These are phyloP conservation scores for Nipponacmea schrenckii DNA, from an alignment of 2,888 invertebrate species.

Conservation along the genomic window DNA sequence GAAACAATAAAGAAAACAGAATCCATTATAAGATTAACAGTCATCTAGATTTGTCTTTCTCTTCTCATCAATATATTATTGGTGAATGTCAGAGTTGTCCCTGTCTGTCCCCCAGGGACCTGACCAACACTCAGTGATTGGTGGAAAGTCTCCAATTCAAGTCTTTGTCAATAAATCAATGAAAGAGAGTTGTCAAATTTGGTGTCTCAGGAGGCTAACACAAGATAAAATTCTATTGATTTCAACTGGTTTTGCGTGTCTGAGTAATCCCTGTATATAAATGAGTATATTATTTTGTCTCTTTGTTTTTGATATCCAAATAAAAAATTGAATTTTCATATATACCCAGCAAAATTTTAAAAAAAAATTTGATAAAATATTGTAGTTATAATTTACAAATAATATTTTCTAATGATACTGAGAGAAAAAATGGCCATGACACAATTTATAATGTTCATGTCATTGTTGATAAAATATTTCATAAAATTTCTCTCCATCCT, in stretches of 20 bases:
- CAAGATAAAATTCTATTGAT: constrained; percentile 2
- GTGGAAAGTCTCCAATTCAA: constrained; percentile 14
- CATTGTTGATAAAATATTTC: no score
- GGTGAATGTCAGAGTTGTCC: not conserved
- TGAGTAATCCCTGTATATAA: not conserved
- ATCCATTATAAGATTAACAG: constrained; percentile 1
- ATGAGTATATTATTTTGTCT: not conserved
- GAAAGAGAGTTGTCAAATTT: constrained; percentile 3
- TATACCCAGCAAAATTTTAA: no score
- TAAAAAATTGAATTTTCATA: no score
- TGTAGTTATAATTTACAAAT: no score
- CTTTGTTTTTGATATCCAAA: no score
- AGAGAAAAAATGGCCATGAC: no score
- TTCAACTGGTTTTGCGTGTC: no score
- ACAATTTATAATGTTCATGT: no score
- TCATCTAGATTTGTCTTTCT: not conserved
- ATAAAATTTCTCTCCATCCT: no score
- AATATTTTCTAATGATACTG: no score
- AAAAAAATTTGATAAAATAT: no score
- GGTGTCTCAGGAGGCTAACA: not conserved
- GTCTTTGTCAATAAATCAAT: constrained; percentile 33
- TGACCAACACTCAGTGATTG: not conserved
- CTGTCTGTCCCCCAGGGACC: not conserved
- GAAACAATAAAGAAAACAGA: not conserved
- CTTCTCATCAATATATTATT: constrained; percentile 2